Conservation (phyloP, 1,140 invertebrate species). For the Magallana angulata region DNA sequence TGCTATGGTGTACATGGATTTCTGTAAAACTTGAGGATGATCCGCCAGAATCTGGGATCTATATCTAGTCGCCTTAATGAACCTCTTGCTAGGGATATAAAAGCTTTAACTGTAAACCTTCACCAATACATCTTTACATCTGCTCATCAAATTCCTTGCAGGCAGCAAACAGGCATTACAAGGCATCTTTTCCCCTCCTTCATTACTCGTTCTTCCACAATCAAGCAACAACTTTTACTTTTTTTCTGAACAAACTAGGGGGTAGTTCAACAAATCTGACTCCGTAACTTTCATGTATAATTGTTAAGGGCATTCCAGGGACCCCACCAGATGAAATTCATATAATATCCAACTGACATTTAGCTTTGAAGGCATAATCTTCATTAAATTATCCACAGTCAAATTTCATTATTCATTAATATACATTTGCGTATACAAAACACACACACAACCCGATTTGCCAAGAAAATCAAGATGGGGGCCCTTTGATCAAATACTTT, state of each 20-base stretch:
- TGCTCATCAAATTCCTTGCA: constrained; percentile 14
- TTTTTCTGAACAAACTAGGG: constrained; percentile 33
- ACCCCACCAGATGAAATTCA: background rate
- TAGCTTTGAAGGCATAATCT: constrained; percentile 1
- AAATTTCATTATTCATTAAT: constrained; percentile 10
- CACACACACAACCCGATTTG: no score
- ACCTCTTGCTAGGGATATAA: no score
- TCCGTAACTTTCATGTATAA: constrained; percentile 7
- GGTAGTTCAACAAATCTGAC: constrained; percentile 5
- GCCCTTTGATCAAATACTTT: no score
- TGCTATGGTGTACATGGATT: no score
- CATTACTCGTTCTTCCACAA: background rate
- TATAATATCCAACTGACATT: background rate
- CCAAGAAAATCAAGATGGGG: no score
- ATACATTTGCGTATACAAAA: background rate
- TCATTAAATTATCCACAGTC: background rate
- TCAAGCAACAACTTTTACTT: background rate
- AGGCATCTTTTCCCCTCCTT: background rate
- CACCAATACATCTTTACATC: constrained; percentile 6
- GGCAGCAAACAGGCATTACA: background rate
- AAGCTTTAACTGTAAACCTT: background rate
- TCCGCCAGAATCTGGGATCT: no score
- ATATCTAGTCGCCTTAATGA: no score
- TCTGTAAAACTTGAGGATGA: no score
- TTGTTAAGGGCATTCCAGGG: background rate